Evolutionary conservation across 2,888 invertebrate genomes (phyloP), one percentile per base, ranked within the genome.

Genomic region (Drosophila vallismaia): DNA sequence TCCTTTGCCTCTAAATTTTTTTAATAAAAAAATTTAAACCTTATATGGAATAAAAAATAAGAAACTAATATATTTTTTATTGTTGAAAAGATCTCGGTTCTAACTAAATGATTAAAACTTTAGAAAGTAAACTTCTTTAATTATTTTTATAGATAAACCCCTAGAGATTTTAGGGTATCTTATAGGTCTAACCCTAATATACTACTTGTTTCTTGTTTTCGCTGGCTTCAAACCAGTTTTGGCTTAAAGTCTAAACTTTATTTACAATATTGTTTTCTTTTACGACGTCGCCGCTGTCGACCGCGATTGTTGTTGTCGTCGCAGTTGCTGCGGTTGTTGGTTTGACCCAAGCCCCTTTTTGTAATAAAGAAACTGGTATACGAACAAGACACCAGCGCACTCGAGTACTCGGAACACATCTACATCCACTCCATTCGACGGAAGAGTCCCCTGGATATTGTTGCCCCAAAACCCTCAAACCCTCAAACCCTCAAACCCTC

Each of bases 241-340:
- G 66, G 69, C 84, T 76, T 76, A 77, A 83, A 84, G 58, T 82
- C 84, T 74, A 86, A 82, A 88, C 86, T 88, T 83, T 83, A 86
- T 83, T 83, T 83, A 83, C 86, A 83, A 83, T 83, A 83, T 88
- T 83, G 88, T 83, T 88, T 88, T 88, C 86, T 75, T 88, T 88
- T 88, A 79, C 82, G 84, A 79, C 85, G 57, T 73, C 71, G 71
- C 67, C 64, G 74, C 40, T 58, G 70, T 67, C 70, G 70, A 68
- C 70, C 57, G 60, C 68, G 71, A 38, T 68, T 51, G 59, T 12
- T 44, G 58, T 56, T 68, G 56, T 38, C 62, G 60, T 52, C 52
- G 71, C 45, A 10, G 19, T 44, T 44, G 44, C 19, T 72, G 71
- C 70, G 79, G 80, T 70, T 81, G 81, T 76, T 79, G 79, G 85